phyloP scores from a whole-genome alignment of 2,888 invertebrate genomes.

The Lamproptera curius region DNA sequence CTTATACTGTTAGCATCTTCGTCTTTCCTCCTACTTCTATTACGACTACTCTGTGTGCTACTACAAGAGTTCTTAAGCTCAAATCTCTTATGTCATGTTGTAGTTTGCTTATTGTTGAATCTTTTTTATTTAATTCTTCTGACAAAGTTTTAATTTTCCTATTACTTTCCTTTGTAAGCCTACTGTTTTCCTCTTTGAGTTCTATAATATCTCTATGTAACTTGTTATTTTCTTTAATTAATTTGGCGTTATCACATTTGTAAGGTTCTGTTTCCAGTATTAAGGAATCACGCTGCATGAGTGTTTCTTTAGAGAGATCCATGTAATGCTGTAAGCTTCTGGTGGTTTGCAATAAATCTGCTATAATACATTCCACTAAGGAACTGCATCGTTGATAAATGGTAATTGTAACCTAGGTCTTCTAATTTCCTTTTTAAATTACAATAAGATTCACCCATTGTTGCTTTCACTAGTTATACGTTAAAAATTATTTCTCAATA shows the following conservation, averaged over 20 bases:
- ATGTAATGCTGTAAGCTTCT: conserved; percentile 91
- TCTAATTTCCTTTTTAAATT: conserved; percentile 80
- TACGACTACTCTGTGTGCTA: conserved; percentile 64
- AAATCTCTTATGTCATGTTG: conserved; percentile 65
- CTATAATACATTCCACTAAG: conserved; percentile 88
- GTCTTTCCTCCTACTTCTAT: conserved; percentile 58
- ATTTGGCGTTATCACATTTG: conserved; percentile 87
- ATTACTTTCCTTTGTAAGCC: conserved; percentile 76
- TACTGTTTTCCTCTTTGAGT: conserved; percentile 81
- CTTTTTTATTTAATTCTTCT: conserved; percentile 78
- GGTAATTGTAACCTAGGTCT: conserved; percentile 88
- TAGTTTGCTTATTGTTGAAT: conserved; percentile 56
- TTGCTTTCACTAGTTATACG: too few species aligned
- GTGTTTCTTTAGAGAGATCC: conserved; percentile 83
- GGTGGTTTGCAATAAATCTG: conserved; percentile 92
- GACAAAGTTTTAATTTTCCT: conserved; percentile 81
- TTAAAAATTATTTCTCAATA: too few species aligned
- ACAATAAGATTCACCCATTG: conserved; percentile 13
- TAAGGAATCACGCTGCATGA: conserved; percentile 83
- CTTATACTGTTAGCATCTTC: conserved; percentile 28
- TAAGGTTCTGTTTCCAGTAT: conserved; percentile 87
- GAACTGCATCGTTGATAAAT: conserved; percentile 86
- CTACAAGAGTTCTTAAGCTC: conserved; percentile 68
- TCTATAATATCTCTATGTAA: conserved; percentile 82
- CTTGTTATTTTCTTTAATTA: conserved; percentile 86